Evolutionary conservation across 1,140 invertebrate species (phyloP), one percentile per base, ranked within the genome.

Genomic region (Megathymus violae): DNA sequence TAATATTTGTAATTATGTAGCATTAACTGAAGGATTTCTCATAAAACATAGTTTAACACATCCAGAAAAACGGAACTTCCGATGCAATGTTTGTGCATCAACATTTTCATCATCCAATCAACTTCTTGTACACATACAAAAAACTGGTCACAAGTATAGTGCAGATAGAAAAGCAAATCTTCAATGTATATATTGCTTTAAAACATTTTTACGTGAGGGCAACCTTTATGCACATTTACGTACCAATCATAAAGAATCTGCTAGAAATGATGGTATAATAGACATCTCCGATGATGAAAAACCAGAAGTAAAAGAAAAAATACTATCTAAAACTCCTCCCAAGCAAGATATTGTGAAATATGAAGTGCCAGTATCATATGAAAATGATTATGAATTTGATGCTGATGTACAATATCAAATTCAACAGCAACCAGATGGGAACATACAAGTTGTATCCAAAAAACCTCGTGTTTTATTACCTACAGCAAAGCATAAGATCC

Each of bases 1-100:
- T 80, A 93, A 94, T 51, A 85, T 93, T 15, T 97, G 96, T 73
- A 93, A 93, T 11, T 96, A 96, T 77, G 92, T 96, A 7, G 96
- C 95, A 19, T 78, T 96, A 6, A 95, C 93, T 38, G 93, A 95
- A 76, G 93, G 91, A 11, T 85, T 94, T 9, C 80, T 96, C n/a
- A 88, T 92, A 0, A 93, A 94, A 75, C 95, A 96, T 79, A 93
- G 93, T 71, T 80, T 93, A 22, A 92, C 91, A 54, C 94, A 95
- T 69, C 80, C 71, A 13, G 85, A 91, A 15, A 67, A 76, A 25
- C 75, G 59, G 50, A 76, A 85, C 31, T 87, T 89, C 61, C 84
- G 87, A 50, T 93, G 91, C 67, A 74, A 88, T 68, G 89, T 93
- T 31, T 94, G 94, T 71, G 85, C 91, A 62, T 74, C 91, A 3